Evolutionary conservation across 2,113 vertebrate genomes (phyloP), one percentile per base, ranked within the genome.

Genomic region (Bathybates hornii): DNA sequence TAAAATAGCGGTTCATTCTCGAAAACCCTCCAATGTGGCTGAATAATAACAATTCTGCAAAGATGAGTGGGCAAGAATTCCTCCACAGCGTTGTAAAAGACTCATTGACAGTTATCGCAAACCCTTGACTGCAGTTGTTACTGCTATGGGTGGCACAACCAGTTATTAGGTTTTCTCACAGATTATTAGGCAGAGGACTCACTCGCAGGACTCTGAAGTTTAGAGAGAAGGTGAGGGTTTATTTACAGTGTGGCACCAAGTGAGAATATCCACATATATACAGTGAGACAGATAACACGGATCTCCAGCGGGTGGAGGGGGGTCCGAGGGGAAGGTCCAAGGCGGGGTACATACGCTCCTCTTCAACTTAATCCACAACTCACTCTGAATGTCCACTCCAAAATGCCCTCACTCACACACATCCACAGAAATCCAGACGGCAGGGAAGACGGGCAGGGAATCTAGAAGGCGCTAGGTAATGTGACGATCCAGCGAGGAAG

Each of bases 261-360:
- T 59, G 24, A 59, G 24, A 59, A 59, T 59, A 59, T 59, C 24
- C 29, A 59, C 56, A 5, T 57, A 57, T 5, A 57, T 57, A 57
- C 7, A 57, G 56, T 9, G 56, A 57, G 54, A 57, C 54, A 57
- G 54, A 57, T 57, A 57, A 27, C 54, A 57, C 24, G 12, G 4
- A 4, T 12, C 21, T 57, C 4, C 21, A 57, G 21, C 2, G 54
- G 11, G 54, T 13, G 54, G 53, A 56, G 53, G 53, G 53, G 21
- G 21, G 21, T 0, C 11, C 11, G 2, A 13, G 6, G 11, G 21
- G 12, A 14, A 56, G 54, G 21, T 13, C 21, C 54, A 56, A 56
- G 54, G 12, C 2, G 0, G 54, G 4, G 54, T 56, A 14, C 21
- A 56, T 5, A 56, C 0, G 0, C 21, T 1, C 54, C 12, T 56